A percentile compares a stretch with the other conserved stretches of the same genome.
phyloP scores from a whole-genome alignment of 1,140 invertebrate species.

The Apolygus lucorum region DNA sequence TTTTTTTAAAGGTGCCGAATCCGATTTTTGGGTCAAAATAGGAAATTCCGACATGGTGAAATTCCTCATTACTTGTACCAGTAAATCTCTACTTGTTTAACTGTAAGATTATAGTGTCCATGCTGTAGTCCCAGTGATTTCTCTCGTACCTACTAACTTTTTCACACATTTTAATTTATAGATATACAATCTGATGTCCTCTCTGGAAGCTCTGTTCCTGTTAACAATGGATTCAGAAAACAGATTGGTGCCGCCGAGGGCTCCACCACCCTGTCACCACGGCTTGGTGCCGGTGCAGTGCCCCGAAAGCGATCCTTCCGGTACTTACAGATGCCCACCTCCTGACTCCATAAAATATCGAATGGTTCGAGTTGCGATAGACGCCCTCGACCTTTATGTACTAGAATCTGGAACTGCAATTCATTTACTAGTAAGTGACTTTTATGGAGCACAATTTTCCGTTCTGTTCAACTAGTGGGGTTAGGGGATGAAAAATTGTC shows the following conservation, averaged over 20 bases:
- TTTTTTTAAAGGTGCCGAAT: too few relatives aligned
- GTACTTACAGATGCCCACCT: conserved; percentile 58
- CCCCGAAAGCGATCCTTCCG: conserved; percentile 57
- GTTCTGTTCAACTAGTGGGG: too few relatives aligned
- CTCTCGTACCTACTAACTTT: neutral
- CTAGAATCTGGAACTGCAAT: conserved; percentile 80
- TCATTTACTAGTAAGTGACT: conserved; percentile 70
- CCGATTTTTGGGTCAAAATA: too few relatives aligned
- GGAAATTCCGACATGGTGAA: too few relatives aligned
- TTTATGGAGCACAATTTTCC: too few relatives aligned
- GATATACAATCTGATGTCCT: conserved; percentile 75
- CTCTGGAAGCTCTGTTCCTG: conserved; percentile 80
- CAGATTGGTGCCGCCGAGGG: conserved; percentile 64
- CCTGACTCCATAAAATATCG: conserved; percentile 90
- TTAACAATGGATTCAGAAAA: conserved; percentile 85
- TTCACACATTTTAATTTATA: conserved; percentile 34
- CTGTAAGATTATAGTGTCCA: too few relatives aligned
- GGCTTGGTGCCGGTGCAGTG: conserved; percentile 67
- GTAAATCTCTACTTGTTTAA: too few relatives aligned
- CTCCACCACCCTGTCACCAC: conserved; percentile 76
- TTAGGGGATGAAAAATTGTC: too few relatives aligned
- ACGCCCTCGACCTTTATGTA: conserved; percentile 83
- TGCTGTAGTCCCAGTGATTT: too few relatives aligned
- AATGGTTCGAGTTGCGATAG: conserved; percentile 83
- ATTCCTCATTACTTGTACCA: too few relatives aligned